Evolutionary conservation across 2,888 invertebrate genomes (phyloP), one percentile per base, ranked within the genome.

Genomic region (Coelopa pilipes): DNA sequence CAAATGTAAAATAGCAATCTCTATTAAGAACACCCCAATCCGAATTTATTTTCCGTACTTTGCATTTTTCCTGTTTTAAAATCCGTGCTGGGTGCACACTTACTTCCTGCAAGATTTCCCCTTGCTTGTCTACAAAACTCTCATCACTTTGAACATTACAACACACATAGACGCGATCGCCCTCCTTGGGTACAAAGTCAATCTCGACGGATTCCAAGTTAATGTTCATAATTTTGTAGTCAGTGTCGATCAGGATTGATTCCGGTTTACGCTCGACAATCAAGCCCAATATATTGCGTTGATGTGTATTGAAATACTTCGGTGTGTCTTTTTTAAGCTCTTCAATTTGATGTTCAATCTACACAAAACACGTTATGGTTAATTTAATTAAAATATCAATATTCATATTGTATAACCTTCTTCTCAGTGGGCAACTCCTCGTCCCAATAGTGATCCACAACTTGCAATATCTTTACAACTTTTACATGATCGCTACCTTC

Each of bases 91-190:
- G 90, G 74, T 88, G 88, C 21, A 94, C 89, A 72, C 89, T 90
- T 63, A 89, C 85, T 0, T 93, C 89, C 82, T 92, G 89, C 65
- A 94, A 82, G 57, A 94, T 89, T 84, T 89, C 89, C 66, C 89
- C 88, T 60, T 87, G 84, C 70, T 86, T 82, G 74, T 90, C 88
- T 62, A 89, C 87, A 75, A 85, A 86, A n/a, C 88, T 82, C 76
- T 90, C 90, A 84, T 93, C 89, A 69, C 91, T 86, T 82, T 92
- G 91, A 13, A 92, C 90, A 77, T 90, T 89, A 68, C 91, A 91
- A 75, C 90, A 89, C 55, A 94, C 81, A 82, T 90, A 90, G 21
- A 94, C 81, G 89, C 92, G 92, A 84, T 94, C 94, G 1, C 94
- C 94, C 76, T 90, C 87, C 19, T 91, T 86, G 1, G 94, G 94